Percentiles rank a stretch among this genome's conserved stretches.
These are phyloP conservation scores for Styela clava DNA, from an alignment of 23 tunicate species.

Conservation along the genomic window DNA sequence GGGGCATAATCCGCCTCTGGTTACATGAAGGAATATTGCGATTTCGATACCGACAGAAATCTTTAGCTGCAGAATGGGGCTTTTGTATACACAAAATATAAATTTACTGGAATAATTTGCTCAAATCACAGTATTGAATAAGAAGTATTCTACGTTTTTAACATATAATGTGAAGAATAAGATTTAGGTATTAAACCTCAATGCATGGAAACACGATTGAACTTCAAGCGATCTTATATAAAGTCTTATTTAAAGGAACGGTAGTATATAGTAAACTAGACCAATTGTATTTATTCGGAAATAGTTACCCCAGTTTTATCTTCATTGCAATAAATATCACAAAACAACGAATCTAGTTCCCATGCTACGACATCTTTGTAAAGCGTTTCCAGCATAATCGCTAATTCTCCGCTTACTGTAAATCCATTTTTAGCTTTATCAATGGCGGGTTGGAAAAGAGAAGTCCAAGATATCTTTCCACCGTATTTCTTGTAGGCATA, in stretches of 20 bases:
- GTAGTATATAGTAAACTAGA: too few relatives aligned
- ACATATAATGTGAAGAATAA: not conserved
- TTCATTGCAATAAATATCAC: slow-evolving; percentile 50
- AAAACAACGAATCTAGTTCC: slow-evolving; percentile 3
- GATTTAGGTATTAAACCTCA: not conserved
- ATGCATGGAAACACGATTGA: too few relatives aligned
- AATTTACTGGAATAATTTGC: too few relatives aligned
- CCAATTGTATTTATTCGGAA: slow-evolving; percentile 21
- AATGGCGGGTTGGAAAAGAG: slow-evolving; percentile 53
- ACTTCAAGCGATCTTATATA: too few relatives aligned
- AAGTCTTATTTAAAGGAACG: too few relatives aligned
- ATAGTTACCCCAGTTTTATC: slow-evolving; percentile 34
- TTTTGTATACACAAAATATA: too few relatives aligned
- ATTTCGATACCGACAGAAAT: too few relatives aligned
- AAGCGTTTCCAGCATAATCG: not conserved
- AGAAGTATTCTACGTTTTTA: too few relatives aligned
- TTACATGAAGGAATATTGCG: too few relatives aligned
- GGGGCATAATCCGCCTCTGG: too few relatives aligned
- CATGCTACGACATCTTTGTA: not conserved
- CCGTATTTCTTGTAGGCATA: slow-evolving; percentile 74
- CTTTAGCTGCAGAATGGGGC: too few relatives aligned
- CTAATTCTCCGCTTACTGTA: slow-evolving; percentile 28
- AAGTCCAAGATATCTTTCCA: slow-evolving; percentile 57
- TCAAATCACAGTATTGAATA: not conserved
- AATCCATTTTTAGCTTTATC: slow-evolving; percentile 53